phyloP scores from a whole-genome alignment of 2,888 invertebrate species.

The Ornithoptera alexandrae region DNA sequence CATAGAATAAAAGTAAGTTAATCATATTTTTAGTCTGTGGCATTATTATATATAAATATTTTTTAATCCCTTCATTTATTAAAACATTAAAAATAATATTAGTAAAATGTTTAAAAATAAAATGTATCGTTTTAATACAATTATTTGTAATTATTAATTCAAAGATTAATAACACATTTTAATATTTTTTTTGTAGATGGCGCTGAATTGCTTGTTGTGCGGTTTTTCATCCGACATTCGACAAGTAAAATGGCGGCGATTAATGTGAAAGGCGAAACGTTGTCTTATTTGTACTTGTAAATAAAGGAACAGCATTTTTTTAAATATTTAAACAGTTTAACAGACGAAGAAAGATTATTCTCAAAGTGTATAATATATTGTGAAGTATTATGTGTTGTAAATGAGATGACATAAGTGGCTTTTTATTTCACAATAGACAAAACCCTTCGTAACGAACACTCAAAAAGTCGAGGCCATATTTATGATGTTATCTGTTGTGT shows the following conservation, averaged over 20 bases:
- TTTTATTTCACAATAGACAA: constrained; percentile 77
- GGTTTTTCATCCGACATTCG: constrained; percentile 63
- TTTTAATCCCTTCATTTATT: too few species aligned
- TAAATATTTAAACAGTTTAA: constrained; percentile 50
- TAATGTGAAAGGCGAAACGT: constrained; percentile 84
- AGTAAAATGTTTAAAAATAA: constrained; percentile 1
- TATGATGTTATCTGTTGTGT: constrained; percentile 81
- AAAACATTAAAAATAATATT: too few species aligned
- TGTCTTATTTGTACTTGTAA: constrained; percentile 77
- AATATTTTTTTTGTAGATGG: constrained; percentile 77
- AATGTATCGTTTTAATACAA: neutral
- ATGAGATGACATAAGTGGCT: constrained; percentile 57
- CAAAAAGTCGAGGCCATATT: constrained; percentile 82
- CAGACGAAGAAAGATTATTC: constrained; percentile 46
- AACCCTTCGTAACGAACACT: constrained; percentile 78
- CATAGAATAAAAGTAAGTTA: too few species aligned
- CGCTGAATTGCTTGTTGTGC: constrained; percentile 82
- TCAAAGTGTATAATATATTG: constrained; percentile 56
- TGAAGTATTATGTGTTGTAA: constrained; percentile 56
- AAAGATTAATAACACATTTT: constrained; percentile 31
- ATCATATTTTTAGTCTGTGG: too few species aligned
- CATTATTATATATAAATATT: too few species aligned
- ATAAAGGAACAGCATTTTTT: constrained; percentile 67
- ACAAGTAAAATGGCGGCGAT: constrained; percentile 83
- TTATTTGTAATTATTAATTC: neutral